Conservation (phyloP, 2,113 vertebrate species). For the Candoia aspera region DNA sequence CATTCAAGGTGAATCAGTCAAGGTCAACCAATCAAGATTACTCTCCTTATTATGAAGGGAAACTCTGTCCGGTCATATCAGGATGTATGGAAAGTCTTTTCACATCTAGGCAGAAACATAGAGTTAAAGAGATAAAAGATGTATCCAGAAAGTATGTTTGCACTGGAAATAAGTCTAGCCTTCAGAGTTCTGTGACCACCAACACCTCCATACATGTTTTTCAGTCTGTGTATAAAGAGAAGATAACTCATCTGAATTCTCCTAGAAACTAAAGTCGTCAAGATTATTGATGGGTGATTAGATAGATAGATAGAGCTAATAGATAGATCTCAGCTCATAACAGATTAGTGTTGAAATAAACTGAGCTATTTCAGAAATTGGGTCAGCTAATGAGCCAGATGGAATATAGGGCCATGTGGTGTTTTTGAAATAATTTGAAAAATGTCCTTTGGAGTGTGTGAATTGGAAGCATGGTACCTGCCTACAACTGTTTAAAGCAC, state of each 20-base stretch:
- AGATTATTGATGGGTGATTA: not conserved
- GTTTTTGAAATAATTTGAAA: too few relatives aligned
- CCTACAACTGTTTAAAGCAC: too few relatives aligned
- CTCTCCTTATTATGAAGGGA: not conserved
- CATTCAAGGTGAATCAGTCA: not conserved
- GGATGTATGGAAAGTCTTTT: not conserved
- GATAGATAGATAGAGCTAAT: too few relatives aligned
- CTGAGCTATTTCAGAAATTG: too few relatives aligned
- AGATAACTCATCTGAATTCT: not conserved
- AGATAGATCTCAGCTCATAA: too few relatives aligned
- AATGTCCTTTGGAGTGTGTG: too few relatives aligned
- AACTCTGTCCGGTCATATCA: not conserved
- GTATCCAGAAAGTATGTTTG: not conserved
- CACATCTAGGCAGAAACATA: not conserved
- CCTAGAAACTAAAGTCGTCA: not conserved
- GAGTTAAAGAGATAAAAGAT: not conserved
- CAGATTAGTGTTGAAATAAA: too few relatives aligned
- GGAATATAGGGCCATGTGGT: too few relatives aligned
- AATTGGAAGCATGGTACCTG: too few relatives aligned
- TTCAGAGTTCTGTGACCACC: not conserved
- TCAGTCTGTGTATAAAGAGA: not conserved
- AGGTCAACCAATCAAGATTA: not conserved
- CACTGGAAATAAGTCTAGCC: not conserved
- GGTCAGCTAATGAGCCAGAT: too few relatives aligned
- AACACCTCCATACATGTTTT: not conserved